A percentile compares a stretch with the other conserved stretches of the same genome.
Conservation (phyloP, 2,797 vertebrate genomes). For the Phoebastria nigripes region DNA sequence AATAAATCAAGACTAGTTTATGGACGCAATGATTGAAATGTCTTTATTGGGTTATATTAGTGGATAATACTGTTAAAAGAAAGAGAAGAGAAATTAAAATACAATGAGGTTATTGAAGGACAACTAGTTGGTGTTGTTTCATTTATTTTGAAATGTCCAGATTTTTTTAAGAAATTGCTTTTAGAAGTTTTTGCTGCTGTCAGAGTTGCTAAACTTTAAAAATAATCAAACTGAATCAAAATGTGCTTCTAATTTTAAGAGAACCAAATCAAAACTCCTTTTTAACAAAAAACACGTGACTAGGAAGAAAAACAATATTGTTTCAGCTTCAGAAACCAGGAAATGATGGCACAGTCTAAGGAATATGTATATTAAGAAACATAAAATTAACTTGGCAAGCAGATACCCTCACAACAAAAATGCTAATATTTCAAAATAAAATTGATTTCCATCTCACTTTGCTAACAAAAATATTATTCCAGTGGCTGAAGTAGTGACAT, state of each 20-base stretch:
- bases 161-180: background rate
- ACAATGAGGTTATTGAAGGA: background rate
- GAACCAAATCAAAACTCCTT: constrained; percentile 16
- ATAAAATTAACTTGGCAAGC: background rate
- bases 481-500: background rate
- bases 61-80: background rate
- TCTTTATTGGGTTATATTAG: background rate
- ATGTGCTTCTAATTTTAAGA: background rate
- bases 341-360: constrained; percentile 12
- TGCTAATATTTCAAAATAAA: background rate
- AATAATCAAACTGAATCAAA: background rate
- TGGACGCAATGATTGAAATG: background rate
- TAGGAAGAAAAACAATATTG: constrained; percentile 35
- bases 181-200: background rate
- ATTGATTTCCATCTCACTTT: background rate
- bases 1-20: background rate
- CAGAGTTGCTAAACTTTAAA: background rate
- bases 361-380: background rate
- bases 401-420: background rate
- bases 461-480: background rate
- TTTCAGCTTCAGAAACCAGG: constrained; percentile 47
- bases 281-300: constrained; percentile 35
- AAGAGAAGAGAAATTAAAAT: background rate
- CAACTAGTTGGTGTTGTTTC: background rate
- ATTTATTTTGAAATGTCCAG: background rate